Evolutionary conservation across 2,888 invertebrate species (phyloP), one percentile per base, ranked within the genome.

Genomic region (Sicus ferrugineus): DNA sequence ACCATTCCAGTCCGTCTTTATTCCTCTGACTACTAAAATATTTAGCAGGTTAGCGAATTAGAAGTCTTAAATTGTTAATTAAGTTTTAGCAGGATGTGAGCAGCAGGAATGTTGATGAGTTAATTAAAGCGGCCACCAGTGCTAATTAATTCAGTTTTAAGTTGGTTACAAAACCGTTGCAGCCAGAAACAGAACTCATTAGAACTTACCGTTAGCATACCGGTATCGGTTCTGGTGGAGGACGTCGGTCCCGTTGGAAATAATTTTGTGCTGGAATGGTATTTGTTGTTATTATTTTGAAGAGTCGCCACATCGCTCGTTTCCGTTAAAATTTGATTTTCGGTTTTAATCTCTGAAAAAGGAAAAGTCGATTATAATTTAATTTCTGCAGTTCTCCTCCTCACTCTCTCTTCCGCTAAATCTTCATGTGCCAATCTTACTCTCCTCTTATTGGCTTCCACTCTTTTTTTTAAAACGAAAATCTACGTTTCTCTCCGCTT

Each of bases 161-260:
- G 23, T 26, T 23, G 54, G 3, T 34, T 14, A 38, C 14, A 16
- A 61, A 38, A 11, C n/a, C 2, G 58, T n/a, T 28, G 38, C 52
- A 9, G 21, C 21, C 52, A 21, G 3, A 23, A 26, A 3, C 26
- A 26, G 23, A 54, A 28, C 9, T n/a, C 14, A 54, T 23, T 21
- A n/a, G 30, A 67, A 67, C 64, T 70, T 66, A 70, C 69, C 69
- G 66, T 70, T 70, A 42, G 28, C 19, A 52, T 30, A 30, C 42
- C 52, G 54, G 69, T 62, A 62, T 52, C 34, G 50, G 69, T 31
- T 28, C 31, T 38, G 26, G n/a, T 59, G 63, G 69, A 58, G 28
- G 58, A 65, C 50, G 52, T 54, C 16, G 54, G 9, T 54, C 9
- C 19, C 23, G 54, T 26, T 54, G 26, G 34, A 50, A 31, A 7